Conservation (phyloP, 1,140 invertebrate species). For the Pseudomyrmex gracilis region DNA sequence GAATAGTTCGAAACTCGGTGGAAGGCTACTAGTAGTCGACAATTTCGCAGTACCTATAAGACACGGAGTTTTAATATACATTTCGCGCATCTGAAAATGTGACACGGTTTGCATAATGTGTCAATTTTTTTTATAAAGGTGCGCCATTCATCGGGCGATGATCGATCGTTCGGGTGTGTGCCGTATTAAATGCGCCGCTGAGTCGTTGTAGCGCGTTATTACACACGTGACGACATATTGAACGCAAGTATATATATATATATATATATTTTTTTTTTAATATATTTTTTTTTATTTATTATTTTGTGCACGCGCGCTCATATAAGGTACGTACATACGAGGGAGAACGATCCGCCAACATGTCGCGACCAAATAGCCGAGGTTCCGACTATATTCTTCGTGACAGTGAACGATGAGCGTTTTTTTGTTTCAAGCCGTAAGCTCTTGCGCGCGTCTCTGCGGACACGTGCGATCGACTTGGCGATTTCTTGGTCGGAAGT, state of each 20-base stretch:
- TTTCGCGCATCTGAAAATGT: not conserved
- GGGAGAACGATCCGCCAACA: not conserved
- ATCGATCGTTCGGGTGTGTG: constrained; percentile 12
- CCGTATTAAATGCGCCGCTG: constrained; percentile 17
- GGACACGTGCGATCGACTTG: constrained; percentile 65
- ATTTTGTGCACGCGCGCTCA: not conserved
- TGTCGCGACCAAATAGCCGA: constrained; percentile 41
- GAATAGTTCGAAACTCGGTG: not conserved
- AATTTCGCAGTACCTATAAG: too few species aligned
- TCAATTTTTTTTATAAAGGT: constrained; percentile 16
- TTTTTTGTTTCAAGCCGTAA: constrained; percentile 53
- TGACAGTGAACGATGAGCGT: constrained; percentile 67
- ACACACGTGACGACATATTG: constrained; percentile 23
- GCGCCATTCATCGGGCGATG: not conserved
- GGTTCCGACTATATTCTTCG: constrained; percentile 34
- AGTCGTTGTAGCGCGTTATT: constrained; percentile 33
- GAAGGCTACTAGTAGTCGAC: too few species aligned
- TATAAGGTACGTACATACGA: not conserved
- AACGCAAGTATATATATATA: not conserved
- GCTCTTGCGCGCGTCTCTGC: constrained; percentile 40
- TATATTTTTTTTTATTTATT: constrained; percentile 40
- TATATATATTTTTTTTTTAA: not conserved
- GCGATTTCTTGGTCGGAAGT: constrained; percentile 60
- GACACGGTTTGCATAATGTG: constrained; percentile 27
- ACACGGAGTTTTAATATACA: not conserved